Evolutionary conservation across 2,888 invertebrate genomes (phyloP).

Genomic region (Drosophila demipolita): DNA sequence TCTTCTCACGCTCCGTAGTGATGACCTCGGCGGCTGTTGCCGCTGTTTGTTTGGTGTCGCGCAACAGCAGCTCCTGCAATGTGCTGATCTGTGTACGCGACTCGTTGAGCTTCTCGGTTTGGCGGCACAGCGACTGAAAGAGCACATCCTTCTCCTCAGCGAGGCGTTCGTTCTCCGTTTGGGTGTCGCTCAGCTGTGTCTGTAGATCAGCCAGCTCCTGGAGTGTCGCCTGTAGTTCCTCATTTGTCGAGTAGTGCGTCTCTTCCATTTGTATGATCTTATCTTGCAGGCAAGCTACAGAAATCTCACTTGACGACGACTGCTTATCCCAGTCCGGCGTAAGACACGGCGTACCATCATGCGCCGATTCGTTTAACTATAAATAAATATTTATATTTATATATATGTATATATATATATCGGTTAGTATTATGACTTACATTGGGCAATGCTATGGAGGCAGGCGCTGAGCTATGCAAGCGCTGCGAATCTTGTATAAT

Average conservation of each 20-base stretch:
- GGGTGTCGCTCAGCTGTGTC: slow-evolving; percentile 93
- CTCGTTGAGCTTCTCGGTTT: slow-evolving; percentile 96
- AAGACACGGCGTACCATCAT: slow-evolving; percentile 88
- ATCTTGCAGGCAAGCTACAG: slow-evolving; percentile 96
- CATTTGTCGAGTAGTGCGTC: slow-evolving; percentile 91
- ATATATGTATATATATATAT: neutral
- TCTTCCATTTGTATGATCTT: slow-evolving; percentile 89
- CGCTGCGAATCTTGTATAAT: slow-evolving; percentile 89
- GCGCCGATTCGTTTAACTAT: slow-evolving; percentile 57
- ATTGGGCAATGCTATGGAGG: slow-evolving; percentile 88
- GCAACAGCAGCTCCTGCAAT: slow-evolving; percentile 91
- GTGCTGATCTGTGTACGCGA: slow-evolving; percentile 93
- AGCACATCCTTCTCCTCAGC: slow-evolving; percentile 95
- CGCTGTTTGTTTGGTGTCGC: slow-evolving; percentile 87
- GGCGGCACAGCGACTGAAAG: slow-evolving; percentile 95
- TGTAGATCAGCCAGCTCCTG: slow-evolving; percentile 96
- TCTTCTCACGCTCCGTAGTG: slow-evolving; percentile 91
- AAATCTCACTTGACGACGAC: slow-evolving; percentile 95
- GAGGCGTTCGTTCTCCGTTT: slow-evolving; percentile 94
- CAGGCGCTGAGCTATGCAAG: slow-evolving; percentile 91
- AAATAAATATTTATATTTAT: neutral
- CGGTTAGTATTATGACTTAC: slow-evolving; percentile 67
- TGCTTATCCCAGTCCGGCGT: slow-evolving; percentile 97
- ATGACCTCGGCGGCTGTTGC: slow-evolving; percentile 88
- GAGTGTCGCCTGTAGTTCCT: slow-evolving; percentile 96